Percentiles rank a stretch among this genome's conserved stretches.
phyloP scores from a whole-genome alignment of 2,888 invertebrate genomes.

The Scelioninae gen. 2 region DNA sequence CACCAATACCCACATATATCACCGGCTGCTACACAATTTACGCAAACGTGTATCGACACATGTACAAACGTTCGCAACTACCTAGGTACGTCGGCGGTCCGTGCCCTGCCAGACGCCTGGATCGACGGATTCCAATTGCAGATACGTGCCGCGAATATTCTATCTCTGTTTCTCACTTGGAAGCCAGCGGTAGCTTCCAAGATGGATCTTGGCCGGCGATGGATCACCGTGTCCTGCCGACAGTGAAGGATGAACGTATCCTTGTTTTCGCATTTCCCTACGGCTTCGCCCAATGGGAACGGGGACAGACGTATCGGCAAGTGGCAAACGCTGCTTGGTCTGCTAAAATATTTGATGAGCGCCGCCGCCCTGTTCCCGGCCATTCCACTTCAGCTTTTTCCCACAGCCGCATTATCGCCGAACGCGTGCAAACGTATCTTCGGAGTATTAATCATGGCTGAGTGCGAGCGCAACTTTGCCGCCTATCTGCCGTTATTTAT shows the following conservation, averaged over 20 bases:
- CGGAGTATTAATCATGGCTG: constrained; percentile 27
- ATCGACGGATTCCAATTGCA: constrained; percentile 3
- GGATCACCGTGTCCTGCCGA: constrained; percentile 48
- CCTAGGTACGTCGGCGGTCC: background rate
- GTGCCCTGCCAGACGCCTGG: constrained; percentile 34
- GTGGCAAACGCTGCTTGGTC: constrained; percentile 15
- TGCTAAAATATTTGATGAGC: constrained; percentile 45
- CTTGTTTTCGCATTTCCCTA: constrained; percentile 52
- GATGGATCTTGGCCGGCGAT: constrained; percentile 44
- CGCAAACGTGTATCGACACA: constrained; percentile 55
- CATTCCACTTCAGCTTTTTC: constrained; percentile 18
- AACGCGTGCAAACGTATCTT: constrained; percentile 6
- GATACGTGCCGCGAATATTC: constrained; percentile 49
- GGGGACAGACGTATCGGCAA: constrained; percentile 25
- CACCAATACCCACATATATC: constrained; percentile 62
- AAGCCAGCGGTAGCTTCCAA: constrained; percentile 18
- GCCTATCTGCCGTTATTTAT: constrained; percentile 30
- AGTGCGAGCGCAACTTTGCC: constrained; percentile 11
- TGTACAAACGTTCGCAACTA: constrained; percentile 30
- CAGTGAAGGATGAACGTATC: constrained; percentile 62
- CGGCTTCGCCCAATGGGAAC: constrained; percentile 4
- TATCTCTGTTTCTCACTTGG: constrained; percentile 41
- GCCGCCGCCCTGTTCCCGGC: background rate
- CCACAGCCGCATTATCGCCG: constrained; percentile 20
- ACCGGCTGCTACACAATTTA: constrained; percentile 54